Evolutionary conservation across 2,888 invertebrate genomes (phyloP), one percentile per base, ranked within the genome.

Genomic region (Reticulitermes lucifugus): DNA sequence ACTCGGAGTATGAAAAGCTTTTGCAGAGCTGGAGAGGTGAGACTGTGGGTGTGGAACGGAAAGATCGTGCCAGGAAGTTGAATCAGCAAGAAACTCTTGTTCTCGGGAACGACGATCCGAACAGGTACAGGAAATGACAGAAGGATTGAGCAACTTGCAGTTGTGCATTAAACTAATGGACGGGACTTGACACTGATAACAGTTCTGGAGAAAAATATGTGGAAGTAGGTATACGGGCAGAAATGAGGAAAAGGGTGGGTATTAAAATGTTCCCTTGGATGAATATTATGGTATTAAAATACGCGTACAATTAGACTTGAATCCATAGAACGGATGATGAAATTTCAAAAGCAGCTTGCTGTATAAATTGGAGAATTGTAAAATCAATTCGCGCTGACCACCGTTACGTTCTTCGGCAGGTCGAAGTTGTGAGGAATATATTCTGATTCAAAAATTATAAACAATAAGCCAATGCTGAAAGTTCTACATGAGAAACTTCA

Each of bases 121-220:
- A 55, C 65, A n/a, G 43, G 81, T n/a, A 22, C 35, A 81, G 65
- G 81, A 81, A 81, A 81, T 60, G 60, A 60, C 65, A 29, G 65
- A 35, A 65, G 81, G 41, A 81, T 60, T 25, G 65, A 81, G n/a
- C 81, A 81, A 35, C 59, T 65, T 41, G 9, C 43, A 65, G 65
- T 22, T 65, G 65, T 59, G 83, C 83, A 84, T 84, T 84, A 84
- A 77, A 60, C 83, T 84, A 84, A 84, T 84, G 83, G 83, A 77
- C 43, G 29, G 41, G 41, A 41, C 83, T 77, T 46, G 25, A 41
- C 73, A 25, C 77, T 79, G 83, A 84, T 84, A 84, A 79, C 79
- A 79, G 46, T 25, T n/a, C n/a, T 35, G n/a, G n/a, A n/a, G 65
- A 65, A 65, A 65, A 65, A 65, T 25, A n/a, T 65, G n/a, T 65